Evolutionary conservation across 2,113 vertebrate genomes (phyloP).

Genomic region (Tyto alba): DNA sequence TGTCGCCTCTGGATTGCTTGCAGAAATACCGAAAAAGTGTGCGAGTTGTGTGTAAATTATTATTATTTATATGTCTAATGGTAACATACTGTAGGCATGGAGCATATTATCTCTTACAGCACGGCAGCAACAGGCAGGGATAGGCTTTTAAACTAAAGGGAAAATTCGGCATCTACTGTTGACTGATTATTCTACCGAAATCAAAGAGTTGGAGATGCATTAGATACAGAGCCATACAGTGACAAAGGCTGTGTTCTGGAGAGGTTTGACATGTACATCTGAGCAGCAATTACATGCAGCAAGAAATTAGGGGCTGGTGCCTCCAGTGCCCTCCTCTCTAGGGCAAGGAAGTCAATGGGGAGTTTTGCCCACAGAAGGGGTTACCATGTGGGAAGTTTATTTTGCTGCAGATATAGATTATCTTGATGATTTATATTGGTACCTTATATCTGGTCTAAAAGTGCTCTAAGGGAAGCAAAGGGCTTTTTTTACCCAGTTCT

Average conservation of each 20-base stretch:
- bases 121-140: not conserved
- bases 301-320: not conserved
- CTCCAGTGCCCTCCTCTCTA: not conserved
- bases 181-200: not conserved
- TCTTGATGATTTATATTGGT: not conserved
- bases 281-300: not conserved
- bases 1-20: slow-evolving; percentile 42
- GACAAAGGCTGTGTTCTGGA: not conserved
- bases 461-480: not conserved
- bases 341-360: not conserved
- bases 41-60: slow-evolving; percentile 16
- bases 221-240: not conserved
- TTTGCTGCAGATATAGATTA: not conserved
- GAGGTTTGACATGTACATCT: not conserved
- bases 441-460: not conserved
- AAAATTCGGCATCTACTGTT: not conserved
- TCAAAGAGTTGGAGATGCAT: not conserved
- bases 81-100: not conserved
- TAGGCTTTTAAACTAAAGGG: not conserved
- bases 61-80: not conserved
- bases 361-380: not conserved
- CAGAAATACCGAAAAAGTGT: not conserved
- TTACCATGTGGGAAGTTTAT: fast-evolving
- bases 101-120: not conserved
- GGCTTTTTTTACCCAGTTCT: not conserved